Evolutionary conservation across 1,140 invertebrate species (phyloP).

Genomic region (Drosophila paulistorum): DNA sequence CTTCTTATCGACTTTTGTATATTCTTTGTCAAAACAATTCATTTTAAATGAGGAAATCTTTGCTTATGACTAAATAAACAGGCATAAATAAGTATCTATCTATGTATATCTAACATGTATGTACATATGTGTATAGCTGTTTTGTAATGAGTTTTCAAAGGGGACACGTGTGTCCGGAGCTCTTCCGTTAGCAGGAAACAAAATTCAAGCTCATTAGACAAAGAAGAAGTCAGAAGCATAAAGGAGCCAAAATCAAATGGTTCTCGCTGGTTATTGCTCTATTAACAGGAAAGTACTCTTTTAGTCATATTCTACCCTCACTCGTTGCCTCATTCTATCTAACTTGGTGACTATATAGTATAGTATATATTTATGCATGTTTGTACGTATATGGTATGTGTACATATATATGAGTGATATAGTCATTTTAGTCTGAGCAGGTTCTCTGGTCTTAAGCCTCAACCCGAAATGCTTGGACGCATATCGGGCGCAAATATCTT

Average conservation of each 20-base stretch:
- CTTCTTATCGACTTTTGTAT: not conserved
- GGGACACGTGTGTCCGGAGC: conserved; percentile 60
- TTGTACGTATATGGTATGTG: not conserved
- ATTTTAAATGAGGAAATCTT: not conserved
- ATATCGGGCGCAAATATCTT: conserved; percentile 75
- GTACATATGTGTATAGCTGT: not conserved
- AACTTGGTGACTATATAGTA: not conserved
- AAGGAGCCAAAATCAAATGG: conserved; percentile 15
- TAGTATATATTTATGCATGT: conserved; percentile 1
- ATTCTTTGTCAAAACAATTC: not conserved
- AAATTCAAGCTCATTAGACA: conserved; percentile 55
- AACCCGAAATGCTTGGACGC: conserved; percentile 59
- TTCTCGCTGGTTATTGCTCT: conserved; percentile 58
- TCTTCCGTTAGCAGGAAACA: conserved; percentile 62
- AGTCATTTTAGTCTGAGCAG: conserved; percentile 50
- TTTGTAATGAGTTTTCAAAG: conserved; percentile 41
- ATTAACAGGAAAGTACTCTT: conserved; percentile 59
- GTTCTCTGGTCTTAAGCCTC: conserved; percentile 28
- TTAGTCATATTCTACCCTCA: conserved; percentile 42
- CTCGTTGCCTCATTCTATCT: not conserved
- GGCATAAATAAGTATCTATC: conserved; percentile 8
- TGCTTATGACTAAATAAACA: not conserved
- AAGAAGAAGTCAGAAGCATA: conserved; percentile 7
- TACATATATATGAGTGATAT: conserved; percentile 42
- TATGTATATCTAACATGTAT: not conserved